These are phyloP conservation scores for Therioaphis trifolii DNA, from an alignment of 2,888 invertebrate genomes.

Conservation along the genomic window DNA sequence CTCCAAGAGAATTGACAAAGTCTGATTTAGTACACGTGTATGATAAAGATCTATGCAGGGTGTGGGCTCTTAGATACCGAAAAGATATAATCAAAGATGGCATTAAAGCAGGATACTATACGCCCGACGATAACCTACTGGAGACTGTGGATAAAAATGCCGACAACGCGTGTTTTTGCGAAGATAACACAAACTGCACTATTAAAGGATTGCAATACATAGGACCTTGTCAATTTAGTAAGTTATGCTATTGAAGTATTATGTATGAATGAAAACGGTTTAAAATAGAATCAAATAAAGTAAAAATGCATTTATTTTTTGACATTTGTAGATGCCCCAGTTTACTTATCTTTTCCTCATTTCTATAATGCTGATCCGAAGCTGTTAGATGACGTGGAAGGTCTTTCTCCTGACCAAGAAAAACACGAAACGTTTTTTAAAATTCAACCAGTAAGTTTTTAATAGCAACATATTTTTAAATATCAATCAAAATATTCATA, in stretches of 20 bases:
- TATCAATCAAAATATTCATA: too few species aligned
- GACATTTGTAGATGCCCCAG: constrained; percentile 79
- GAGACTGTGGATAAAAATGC: constrained; percentile 74
- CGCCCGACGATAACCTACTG: constrained; percentile 78
- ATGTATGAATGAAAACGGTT: neutral
- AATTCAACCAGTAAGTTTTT: constrained; percentile 81
- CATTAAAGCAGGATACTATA: constrained; percentile 71
- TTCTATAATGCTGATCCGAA: constrained; percentile 84
- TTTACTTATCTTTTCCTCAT: constrained; percentile 89
- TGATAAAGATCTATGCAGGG: constrained; percentile 87
- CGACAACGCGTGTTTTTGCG: constrained; percentile 82
- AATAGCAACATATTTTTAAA: neutral
- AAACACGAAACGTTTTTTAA: constrained; percentile 83
- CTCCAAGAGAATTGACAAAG: constrained; percentile 79
- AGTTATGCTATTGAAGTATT: constrained; percentile 67
- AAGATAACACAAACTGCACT: constrained; percentile 76
- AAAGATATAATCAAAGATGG: constrained; percentile 79
- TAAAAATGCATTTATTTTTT: neutral
- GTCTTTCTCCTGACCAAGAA: constrained; percentile 77
- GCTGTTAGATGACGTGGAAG: constrained; percentile 77
- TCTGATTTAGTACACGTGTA: constrained; percentile 80
- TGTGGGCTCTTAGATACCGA: constrained; percentile 80
- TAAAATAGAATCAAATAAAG: too few species aligned
- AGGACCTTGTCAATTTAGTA: constrained; percentile 87
- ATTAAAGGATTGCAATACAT: constrained; percentile 84